Conservation (phyloP, 2,888 invertebrate species). For the Leptothorax acervorum region DNA sequence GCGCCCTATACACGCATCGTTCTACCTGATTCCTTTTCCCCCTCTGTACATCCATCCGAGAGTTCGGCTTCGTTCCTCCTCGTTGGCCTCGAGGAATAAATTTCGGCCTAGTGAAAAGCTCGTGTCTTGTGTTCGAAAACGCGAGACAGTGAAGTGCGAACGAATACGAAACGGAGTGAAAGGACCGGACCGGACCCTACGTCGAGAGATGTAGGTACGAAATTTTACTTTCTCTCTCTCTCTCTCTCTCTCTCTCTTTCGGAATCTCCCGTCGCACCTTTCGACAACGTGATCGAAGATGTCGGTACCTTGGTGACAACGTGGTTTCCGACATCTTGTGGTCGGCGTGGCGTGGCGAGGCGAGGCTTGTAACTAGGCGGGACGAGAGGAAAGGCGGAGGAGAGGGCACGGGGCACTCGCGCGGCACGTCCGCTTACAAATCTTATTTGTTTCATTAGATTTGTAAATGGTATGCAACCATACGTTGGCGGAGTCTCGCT, state of each 20-base stretch:
- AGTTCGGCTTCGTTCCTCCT: background rate
- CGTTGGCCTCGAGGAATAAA: background rate
- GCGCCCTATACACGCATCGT: conserved; percentile 76
- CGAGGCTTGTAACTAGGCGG: background rate
- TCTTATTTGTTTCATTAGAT: conserved; percentile 48
- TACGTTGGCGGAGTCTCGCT: conserved; percentile 10
- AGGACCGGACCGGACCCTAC: background rate
- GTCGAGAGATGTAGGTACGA: conserved; percentile 62
- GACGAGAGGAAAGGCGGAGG: background rate
- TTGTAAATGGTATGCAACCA: conserved; percentile 37
- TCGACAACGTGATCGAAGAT: conserved; percentile 39
- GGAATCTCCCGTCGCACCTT: background rate
- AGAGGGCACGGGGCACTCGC: background rate
- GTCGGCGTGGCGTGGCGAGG: conserved; percentile 25
- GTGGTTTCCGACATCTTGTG: conserved; percentile 78
- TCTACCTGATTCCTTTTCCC: background rate
- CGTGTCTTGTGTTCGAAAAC: background rate
- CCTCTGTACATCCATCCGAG: background rate
- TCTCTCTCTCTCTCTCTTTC: background rate
- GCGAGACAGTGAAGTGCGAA: conserved; percentile 11
- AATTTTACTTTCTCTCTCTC: background rate
- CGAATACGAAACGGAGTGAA: background rate
- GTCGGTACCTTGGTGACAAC: conserved; percentile 67
- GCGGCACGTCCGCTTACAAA: background rate
- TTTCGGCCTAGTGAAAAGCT: background rate